Percentiles rank a stretch among this genome's conserved stretches.
These are phyloP conservation scores for Capromys pilorides DNA, from an alignment of 2,797 vertebrate species.

Conservation along the genomic window DNA sequence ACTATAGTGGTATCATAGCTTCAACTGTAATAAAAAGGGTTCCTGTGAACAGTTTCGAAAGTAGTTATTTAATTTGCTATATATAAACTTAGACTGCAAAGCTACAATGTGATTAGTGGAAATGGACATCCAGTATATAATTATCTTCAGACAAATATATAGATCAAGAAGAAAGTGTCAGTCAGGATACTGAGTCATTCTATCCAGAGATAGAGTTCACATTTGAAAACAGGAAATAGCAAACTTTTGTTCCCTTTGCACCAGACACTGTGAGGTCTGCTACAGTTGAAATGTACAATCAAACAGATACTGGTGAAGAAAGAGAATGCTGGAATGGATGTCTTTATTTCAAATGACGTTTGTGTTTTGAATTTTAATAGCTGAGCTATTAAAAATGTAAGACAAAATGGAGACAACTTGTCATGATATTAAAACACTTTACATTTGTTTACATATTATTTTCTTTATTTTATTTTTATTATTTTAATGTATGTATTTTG, in stretches of 20 bases:
- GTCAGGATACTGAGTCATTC: background rate
- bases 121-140: background rate
- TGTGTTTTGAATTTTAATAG: background rate
- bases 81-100: slow-evolving; percentile 26
- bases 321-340: background rate
- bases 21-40: background rate
- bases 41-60: background rate
- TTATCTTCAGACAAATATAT: slow-evolving; percentile 22
- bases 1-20: background rate
- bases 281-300: background rate
- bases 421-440: background rate
- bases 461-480: no score
- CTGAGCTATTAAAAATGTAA: slow-evolving; percentile 4
- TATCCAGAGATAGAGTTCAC: background rate
- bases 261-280: background rate
- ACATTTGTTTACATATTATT: background rate
- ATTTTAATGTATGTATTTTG: no score
- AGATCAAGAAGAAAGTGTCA: slow-evolving; percentile 28
- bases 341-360: background rate
- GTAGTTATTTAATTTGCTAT: slow-evolving; percentile 38
- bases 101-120: slow-evolving; percentile 38
- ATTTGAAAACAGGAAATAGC: slow-evolving; percentile 19
- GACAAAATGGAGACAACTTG: background rate
- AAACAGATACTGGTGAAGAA: background rate
- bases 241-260: background rate